phyloP scores from a whole-genome alignment of 2,797 vertebrate species.

The Triplophysa yarkandensis region DNA sequence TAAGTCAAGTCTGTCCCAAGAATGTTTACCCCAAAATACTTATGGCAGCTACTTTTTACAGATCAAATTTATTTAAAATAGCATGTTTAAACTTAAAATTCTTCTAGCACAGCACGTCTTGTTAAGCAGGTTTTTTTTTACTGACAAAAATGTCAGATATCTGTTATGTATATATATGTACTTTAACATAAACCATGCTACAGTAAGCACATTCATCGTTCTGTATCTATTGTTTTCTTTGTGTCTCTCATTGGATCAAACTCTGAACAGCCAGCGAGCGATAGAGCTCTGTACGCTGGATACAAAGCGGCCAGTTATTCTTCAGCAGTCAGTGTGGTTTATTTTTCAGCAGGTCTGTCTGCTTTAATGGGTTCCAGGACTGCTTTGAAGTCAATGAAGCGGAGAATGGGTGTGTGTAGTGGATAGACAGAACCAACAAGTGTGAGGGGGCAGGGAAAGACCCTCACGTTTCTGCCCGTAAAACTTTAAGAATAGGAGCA shows the following conservation, averaged over 20 bases:
- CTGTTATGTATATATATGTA: conserved; percentile 44
- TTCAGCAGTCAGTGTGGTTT: conserved; percentile 53
- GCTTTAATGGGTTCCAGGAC: conserved; percentile 62
- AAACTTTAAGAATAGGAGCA: conserved; percentile 35
- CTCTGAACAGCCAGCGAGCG: conserved; percentile 17
- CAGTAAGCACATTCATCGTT: conserved; percentile 50
- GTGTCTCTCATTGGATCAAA: conserved; percentile 50
- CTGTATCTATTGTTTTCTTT: conserved; percentile 55
- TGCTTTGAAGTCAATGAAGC: conserved; percentile 59
- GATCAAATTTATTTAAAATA: conserved; percentile 23
- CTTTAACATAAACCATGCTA: conserved; percentile 41
- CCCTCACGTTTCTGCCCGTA: conserved; percentile 25
- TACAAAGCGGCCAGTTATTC: conserved; percentile 47
- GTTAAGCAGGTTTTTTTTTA: neutral
- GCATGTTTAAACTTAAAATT: conserved; percentile 22
- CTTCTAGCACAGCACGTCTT: conserved; percentile 14
- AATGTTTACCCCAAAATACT: conserved; percentile 12
- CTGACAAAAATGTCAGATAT: conserved; percentile 47
- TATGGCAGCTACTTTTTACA: neutral
- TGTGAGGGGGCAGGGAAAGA: neutral
- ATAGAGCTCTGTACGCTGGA: neutral
- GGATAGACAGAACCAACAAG: neutral
- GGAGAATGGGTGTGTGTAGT: neutral
- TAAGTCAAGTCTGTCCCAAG: neutral
- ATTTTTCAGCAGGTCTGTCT: conserved; percentile 63